Evolutionary conservation across 2,888 invertebrate genomes (phyloP), one percentile per base, ranked within the genome.

Genomic region (Drosophila nr. fundita): DNA sequence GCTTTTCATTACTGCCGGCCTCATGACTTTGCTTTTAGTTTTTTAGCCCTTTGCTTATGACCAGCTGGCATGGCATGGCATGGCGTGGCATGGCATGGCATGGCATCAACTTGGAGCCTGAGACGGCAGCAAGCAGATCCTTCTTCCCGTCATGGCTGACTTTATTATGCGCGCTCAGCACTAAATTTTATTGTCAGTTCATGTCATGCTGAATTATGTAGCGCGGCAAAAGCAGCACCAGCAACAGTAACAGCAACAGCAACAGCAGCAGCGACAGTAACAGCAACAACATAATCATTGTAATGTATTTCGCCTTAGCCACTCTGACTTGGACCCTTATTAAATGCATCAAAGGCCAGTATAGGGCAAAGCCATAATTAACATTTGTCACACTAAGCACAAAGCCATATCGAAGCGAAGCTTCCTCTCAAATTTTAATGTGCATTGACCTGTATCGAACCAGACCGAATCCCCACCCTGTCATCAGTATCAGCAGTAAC

Each of bases 111-210:
- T 66, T 53, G 57, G 42, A 77, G 67, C 30, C 63, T 59, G 69
- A 61, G 68, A 48, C 64, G 52, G 60, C 42, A 58, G 73, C 48
- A 58, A 29, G 50, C 29, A 68, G 68, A 60, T 65, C 73, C 73
- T 59, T 59, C 81, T 68, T 73, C 70, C 68, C 73, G 73, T 73
- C 69, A 69, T 74, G 69, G 74, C 73, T 77, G 80, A 83, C 85
- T 90, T 91, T 92, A 92, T 92, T 91, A 90, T 90, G 91, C 90
- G 83, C 89, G 91, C 89, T 91, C 91, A 91, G 91, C 90, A 91
- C 89, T 92, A 91, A 92, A 92, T 92, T 92, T 92, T 92, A 92
- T 92, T 92, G 91, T 92, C 91, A 91, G 92, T 92, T 90, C 88
- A 89, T 92, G 92, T 92, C 90, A 86, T 86, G 80, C 81, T 92